Percentiles rank a stretch among this genome's conserved stretches.
Conservation (phyloP, 1,140 invertebrate species). For the Cotesia typhae region DNA sequence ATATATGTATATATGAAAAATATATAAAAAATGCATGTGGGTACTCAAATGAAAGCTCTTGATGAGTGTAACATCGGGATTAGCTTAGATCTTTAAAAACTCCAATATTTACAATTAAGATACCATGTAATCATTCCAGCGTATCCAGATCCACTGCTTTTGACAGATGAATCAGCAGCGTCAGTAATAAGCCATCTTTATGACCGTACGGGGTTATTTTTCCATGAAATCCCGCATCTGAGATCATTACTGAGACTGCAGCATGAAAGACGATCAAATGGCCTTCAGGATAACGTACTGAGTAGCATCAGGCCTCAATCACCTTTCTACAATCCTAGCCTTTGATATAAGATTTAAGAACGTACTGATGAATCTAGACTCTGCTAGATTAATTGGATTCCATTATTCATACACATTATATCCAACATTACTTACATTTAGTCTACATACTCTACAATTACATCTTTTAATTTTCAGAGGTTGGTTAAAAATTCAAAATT, state of each 20-base stretch:
- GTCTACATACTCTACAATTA: no score
- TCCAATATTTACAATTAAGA: background rate
- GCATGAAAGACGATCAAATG: constrained; percentile 67
- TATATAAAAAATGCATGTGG: no score
- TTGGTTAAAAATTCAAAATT: background rate
- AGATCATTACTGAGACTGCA: constrained; percentile 69
- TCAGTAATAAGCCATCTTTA: constrained; percentile 64
- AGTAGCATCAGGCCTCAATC: constrained; percentile 69
- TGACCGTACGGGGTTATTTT: constrained; percentile 68
- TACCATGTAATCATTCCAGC: constrained; percentile 39
- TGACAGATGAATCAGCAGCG: constrained; percentile 66
- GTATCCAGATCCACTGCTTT: constrained; percentile 64
- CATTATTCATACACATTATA: no score
- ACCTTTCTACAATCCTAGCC: constrained; percentile 64
- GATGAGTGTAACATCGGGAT: no score
- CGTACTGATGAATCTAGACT: background rate
- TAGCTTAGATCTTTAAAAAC: no score
- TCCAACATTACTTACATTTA: no score
- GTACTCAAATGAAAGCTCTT: no score
- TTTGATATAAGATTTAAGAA: background rate
- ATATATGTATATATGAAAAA: no score
- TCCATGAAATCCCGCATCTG: constrained; percentile 72
- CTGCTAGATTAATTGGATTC: background rate
- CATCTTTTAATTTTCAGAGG: no score
- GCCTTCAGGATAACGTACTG: constrained; percentile 67